These are phyloP conservation scores for Elachura formosa DNA, from an alignment of 2,113 vertebrate genomes.

Conservation along the genomic window DNA sequence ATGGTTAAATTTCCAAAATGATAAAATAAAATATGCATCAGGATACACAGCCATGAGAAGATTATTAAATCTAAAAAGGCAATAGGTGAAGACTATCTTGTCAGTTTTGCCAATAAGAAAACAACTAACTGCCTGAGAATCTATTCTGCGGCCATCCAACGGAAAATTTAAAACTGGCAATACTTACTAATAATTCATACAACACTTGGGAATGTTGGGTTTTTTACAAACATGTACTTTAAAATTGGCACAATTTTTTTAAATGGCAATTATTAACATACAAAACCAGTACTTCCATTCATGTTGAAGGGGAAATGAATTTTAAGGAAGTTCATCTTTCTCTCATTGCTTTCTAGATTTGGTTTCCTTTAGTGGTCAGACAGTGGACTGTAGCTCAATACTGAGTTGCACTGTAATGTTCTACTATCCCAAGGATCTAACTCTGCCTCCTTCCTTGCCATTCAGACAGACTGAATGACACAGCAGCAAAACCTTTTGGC, in stretches of 20 bases:
- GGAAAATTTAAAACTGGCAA: constrained; percentile 69
- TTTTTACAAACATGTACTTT: constrained; percentile 49
- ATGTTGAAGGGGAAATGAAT: neutral
- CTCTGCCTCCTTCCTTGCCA: neutral
- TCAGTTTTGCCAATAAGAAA: constrained; percentile 51
- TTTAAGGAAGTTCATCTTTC: constrained; percentile 17
- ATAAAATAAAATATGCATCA: neutral
- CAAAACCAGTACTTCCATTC: constrained; percentile 42
- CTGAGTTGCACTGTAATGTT: neutral
- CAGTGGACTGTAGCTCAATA: constrained; percentile 14
- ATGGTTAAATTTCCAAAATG: neutral
- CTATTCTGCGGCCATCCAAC: constrained; percentile 45
- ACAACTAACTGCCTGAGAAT: neutral
- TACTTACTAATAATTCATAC: constrained; percentile 47
- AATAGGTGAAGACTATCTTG: constrained; percentile 28
- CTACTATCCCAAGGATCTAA: neutral
- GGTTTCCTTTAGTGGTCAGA: constrained; percentile 34
- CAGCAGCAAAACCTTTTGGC: neutral
- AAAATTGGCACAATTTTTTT: constrained; percentile 70
- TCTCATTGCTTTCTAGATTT: constrained; percentile 25
- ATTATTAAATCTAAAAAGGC: constrained; percentile 52
- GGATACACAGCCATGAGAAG: constrained; percentile 18
- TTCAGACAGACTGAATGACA: neutral
- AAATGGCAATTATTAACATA: constrained; percentile 52
- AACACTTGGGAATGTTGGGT: constrained; percentile 48